Evolutionary conservation across 2,113 vertebrate species (phyloP), one percentile per base, ranked within the genome.

Genomic region (Phrynocephalus versicolor): DNA sequence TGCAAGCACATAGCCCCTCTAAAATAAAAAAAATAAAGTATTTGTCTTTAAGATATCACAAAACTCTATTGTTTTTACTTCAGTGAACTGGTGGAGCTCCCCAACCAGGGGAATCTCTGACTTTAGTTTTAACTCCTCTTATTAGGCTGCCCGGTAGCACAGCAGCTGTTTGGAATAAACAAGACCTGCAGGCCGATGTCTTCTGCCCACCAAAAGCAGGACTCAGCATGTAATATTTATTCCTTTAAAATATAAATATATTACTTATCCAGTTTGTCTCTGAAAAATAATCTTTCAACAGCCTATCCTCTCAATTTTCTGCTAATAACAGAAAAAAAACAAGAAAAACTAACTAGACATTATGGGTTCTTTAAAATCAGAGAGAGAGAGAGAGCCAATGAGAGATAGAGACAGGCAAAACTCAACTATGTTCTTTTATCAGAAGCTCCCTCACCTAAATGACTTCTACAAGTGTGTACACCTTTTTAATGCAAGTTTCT

Each of bases 201-300:
- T 88, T 12, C 2, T 15, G 0, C 57, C 76, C 14, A 64, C 18
- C n/a, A n/a, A n/a, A 3, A 3, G n/a, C 79, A 91, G 19, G 30
- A 79, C 1, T 25, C 45, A 73, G 51, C 84, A n/a, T 41, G 88
- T 74, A 51, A 64, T 79, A 74, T 30, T 74, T 78, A 78, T 89
- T 51, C 13, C 39, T 85, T 72, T 19, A 83, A 37, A 45, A 51
- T 55, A 79, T 33, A 7, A 8, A 5, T 37, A 2, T 25, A 91
- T 65, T 12, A 10, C 39, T 30, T 70, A n/a, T 85, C 27, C 10
- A 10, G 19, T 16, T 3, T 45, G 45, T 35, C 30, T 51, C 7
- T 58, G 25, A 77, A 77, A 76, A 4, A 51, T 23, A 5, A 33
- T 19, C 45, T 78, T 84, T 5, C 86, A 89, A 93, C 85, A 41